phyloP scores from a whole-genome alignment of 2,888 invertebrate genomes.

The Hypsopygia costalis region DNA sequence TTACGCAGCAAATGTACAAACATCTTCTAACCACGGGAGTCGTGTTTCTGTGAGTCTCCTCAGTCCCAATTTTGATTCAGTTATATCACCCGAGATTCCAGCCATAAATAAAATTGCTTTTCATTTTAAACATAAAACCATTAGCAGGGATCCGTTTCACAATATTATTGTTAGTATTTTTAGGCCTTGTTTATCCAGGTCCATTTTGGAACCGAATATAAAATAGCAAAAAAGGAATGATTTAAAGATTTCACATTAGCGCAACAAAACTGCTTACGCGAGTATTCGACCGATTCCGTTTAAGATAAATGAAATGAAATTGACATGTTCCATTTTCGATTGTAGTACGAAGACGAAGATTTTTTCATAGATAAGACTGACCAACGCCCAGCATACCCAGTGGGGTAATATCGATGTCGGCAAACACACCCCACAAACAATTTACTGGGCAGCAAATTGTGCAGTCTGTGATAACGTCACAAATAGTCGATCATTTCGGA shows the following conservation, averaged over 20 bases:
- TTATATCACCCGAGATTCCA: too few relatives aligned
- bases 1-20: too few relatives aligned
- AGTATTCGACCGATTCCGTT: neutral
- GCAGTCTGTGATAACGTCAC: constrained; percentile 3
- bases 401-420: neutral
- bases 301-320: constrained; percentile 8
- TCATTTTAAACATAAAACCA: too few relatives aligned
- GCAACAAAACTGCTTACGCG: constrained; percentile 5
- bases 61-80: too few relatives aligned
- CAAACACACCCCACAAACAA: constrained; percentile 7
- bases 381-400: neutral
- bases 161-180: too few relatives aligned
- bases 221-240: neutral
- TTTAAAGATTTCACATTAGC: neutral
- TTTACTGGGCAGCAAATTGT: constrained; percentile 3
- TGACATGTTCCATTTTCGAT: neutral
- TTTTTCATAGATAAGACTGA: constrained; percentile 2
- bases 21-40: too few relatives aligned
- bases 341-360: constrained; percentile 2
- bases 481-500: constrained; percentile 3
- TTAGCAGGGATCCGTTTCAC: too few relatives aligned
- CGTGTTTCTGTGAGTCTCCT: too few relatives aligned
- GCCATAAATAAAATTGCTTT: too few relatives aligned
- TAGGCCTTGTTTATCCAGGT: too few relatives aligned
- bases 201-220: too few relatives aligned